phyloP scores from a whole-genome alignment of 2,888 invertebrate species.

The Cistogaster globosa region DNA sequence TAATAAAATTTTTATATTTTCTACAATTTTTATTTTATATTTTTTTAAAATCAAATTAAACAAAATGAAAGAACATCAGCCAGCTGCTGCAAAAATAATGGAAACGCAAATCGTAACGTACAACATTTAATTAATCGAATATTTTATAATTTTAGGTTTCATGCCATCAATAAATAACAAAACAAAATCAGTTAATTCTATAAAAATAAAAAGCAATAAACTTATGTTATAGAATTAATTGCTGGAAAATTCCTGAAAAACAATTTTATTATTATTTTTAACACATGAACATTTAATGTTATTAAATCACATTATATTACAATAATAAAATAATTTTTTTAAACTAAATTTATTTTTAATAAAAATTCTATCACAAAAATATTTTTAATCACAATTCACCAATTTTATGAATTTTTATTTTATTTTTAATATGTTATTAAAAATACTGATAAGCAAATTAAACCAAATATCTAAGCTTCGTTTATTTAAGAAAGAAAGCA shows the following conservation, averaged over 20 bases:
- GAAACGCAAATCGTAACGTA: conserved; percentile 71
- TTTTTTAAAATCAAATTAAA: background rate
- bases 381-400: background rate
- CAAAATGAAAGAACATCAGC: conserved; percentile 46
- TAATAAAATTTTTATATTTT: background rate
- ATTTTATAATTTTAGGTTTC: conserved; percentile 5
- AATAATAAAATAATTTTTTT: background rate
- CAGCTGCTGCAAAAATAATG: conserved; percentile 49
- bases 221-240: too few relatives aligned
- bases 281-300: too few relatives aligned
- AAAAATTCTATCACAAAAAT: background rate
- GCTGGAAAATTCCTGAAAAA: too few relatives aligned
- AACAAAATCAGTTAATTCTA: background rate
- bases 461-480: background rate
- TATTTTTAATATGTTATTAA: background rate
- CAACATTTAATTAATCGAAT: conserved; percentile 37
- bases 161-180: background rate
- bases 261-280: too few relatives aligned
- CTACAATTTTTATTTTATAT: background rate
- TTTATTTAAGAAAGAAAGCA: background rate
- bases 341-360: background rate
- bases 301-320: too few relatives aligned
- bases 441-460: background rate
- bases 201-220: background rate
- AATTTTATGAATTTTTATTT: background rate